These are phyloP conservation scores for Leptopilina boulardi DNA, from an alignment of 1,140 invertebrate genomes.

Conservation along the genomic window DNA sequence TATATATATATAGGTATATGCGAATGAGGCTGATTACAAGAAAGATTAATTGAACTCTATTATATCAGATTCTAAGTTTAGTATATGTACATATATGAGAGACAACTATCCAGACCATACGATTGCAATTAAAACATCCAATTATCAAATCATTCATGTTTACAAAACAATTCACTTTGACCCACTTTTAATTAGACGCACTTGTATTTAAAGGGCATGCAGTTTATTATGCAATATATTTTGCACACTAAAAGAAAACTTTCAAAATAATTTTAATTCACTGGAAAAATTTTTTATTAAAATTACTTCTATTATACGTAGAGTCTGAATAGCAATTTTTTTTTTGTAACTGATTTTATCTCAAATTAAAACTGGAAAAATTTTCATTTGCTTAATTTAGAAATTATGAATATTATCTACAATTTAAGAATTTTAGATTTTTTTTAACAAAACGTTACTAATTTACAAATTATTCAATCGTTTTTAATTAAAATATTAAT, in stretches of 20 bases:
- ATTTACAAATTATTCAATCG: too few relatives aligned
- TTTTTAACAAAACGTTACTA: too few relatives aligned
- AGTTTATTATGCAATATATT: too few relatives aligned
- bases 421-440: too few relatives aligned
- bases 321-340: background rate
- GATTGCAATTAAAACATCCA: background rate
- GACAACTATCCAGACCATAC: conserved; percentile 7
- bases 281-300: background rate
- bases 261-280: too few relatives aligned
- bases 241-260: background rate
- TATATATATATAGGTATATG: background rate
- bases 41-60: conserved; percentile 23
- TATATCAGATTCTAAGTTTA: conserved; percentile 4
- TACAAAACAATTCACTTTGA: background rate
- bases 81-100: background rate
- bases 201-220: background rate
- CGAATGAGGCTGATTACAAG: background rate
- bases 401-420: too few relatives aligned
- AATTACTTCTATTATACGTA: background rate
- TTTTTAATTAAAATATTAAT: too few relatives aligned
- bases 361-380: background rate
- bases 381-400: background rate
- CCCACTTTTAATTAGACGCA: background rate
- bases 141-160: background rate
- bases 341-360: background rate